Percentiles rank a stretch among this genome's conserved stretches.
Conservation (phyloP, 2,888 invertebrate species). For the Nomada fabriciana region DNA sequence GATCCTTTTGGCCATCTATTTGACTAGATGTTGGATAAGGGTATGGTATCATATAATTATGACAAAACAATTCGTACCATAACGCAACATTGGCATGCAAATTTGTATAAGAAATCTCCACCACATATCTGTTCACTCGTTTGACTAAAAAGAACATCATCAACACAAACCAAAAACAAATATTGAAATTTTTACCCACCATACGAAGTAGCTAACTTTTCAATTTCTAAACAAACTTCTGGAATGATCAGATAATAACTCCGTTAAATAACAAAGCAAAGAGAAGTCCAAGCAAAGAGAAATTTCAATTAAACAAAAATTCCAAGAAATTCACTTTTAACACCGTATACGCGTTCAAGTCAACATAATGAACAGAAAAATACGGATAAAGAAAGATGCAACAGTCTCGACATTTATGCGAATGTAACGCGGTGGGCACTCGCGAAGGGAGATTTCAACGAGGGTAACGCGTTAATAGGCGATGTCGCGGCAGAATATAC, state of each 20-base stretch:
- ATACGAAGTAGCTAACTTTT: too few species aligned
- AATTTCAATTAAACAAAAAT: not conserved
- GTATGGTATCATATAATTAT: too few species aligned
- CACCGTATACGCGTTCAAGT: too few species aligned
- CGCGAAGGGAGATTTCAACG: constrained; percentile 35
- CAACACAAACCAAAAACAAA: too few species aligned
- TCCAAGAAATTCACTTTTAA: not conserved
- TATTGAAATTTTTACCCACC: too few species aligned
- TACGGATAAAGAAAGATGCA: too few species aligned
- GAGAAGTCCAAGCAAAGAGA: not conserved
- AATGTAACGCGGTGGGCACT: not conserved
- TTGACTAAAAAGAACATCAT: too few species aligned
- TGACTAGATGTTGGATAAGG: too few species aligned
- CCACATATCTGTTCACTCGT: too few species aligned
- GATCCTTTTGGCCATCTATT: not conserved
- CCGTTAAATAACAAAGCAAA: not conserved
- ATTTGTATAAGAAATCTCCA: too few species aligned
- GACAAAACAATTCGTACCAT: not conserved
- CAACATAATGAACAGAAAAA: not conserved
- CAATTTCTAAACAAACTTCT: too few species aligned
- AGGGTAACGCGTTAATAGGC: constrained; percentile 18
- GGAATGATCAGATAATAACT: not conserved
- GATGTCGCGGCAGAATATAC: constrained; percentile 6
- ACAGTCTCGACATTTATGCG: too few species aligned
- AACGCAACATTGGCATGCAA: not conserved